These are phyloP conservation scores for Heptascelio sp. DNA, from an alignment of 2,888 invertebrate species.

Conservation along the genomic window DNA sequence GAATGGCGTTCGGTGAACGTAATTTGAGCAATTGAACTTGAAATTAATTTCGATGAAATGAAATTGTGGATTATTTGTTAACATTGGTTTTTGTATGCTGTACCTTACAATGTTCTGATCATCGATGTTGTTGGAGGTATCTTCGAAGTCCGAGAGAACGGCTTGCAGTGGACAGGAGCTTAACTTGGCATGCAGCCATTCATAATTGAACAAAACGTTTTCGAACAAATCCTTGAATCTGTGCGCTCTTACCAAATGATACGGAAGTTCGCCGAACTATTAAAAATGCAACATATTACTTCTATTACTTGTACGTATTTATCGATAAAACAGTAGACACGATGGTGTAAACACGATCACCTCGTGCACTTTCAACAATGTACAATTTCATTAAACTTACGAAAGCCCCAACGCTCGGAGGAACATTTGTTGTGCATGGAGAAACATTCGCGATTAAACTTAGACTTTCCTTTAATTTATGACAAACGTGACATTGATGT, in stretches of 20 bases:
- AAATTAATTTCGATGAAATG: not conserved
- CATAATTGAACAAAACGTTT: slow-evolving; percentile 98
- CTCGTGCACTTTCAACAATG: not conserved
- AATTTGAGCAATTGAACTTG: not conserved
- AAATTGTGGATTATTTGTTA: slow-evolving; percentile 22
- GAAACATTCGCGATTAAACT: too few relatives aligned
- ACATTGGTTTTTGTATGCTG: slow-evolving; percentile 33
- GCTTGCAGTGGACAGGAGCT: slow-evolving; percentile 98
- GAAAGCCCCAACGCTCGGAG: too few relatives aligned
- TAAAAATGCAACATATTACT: slow-evolving; percentile 70
- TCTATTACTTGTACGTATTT: slow-evolving; percentile 46
- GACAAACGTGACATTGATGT: too few relatives aligned
- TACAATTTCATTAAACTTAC: not conserved
- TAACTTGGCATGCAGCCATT: slow-evolving; percentile 99
- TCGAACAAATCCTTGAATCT: slow-evolving; percentile 97
- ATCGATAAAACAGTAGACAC: slow-evolving; percentile 10
- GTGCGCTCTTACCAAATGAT: slow-evolving; percentile 97
- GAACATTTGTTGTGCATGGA: too few relatives aligned
- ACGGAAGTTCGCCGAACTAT: slow-evolving; percentile 98
- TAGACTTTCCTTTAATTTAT: too few relatives aligned
- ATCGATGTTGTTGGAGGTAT: slow-evolving; percentile 94
- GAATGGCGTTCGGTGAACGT: too few relatives aligned
- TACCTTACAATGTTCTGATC: slow-evolving; percentile 94
- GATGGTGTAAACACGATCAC: not conserved
- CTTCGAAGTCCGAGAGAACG: slow-evolving; percentile 98